Conservation (phyloP, 2,888 invertebrate species). For the Prosapia bicincta region DNA sequence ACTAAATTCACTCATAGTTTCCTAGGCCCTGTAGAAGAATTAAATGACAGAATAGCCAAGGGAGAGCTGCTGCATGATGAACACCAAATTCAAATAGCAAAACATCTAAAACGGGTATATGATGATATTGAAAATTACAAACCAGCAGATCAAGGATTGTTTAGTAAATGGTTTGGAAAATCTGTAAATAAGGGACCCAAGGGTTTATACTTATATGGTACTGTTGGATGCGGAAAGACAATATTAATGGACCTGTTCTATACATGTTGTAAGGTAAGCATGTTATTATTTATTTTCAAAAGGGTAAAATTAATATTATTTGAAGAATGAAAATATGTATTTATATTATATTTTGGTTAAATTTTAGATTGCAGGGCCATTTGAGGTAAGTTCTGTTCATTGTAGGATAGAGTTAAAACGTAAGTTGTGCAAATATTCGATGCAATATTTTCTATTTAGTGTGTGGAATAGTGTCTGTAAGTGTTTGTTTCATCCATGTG, state of each 20-base stretch:
- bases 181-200: constrained; percentile 53
- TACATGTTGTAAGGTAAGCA: constrained; percentile 61
- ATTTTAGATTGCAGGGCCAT: too few species aligned
- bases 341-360: too few species aligned
- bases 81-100: constrained; percentile 67
- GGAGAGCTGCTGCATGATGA: constrained; percentile 62
- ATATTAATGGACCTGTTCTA: constrained; percentile 99
- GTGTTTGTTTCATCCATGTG: too few species aligned
- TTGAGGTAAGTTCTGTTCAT: too few species aligned
- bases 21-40: constrained; percentile 50
- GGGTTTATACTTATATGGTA: constrained; percentile 86
- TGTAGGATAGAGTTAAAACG: too few species aligned
- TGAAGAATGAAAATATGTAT: too few species aligned
- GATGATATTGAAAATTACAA: constrained; percentile 58
- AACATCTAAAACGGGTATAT: constrained; percentile 67
- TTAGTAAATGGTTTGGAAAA: constrained; percentile 46
- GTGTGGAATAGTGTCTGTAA: too few species aligned
- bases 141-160: constrained; percentile 50
- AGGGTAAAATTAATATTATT: too few species aligned
- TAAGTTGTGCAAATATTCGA: too few species aligned
- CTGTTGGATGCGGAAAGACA: constrained; percentile 96
- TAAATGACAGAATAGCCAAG: constrained; percentile 56
- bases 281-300: too few species aligned
- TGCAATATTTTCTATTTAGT: too few species aligned
- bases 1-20: background rate